These are phyloP conservation scores for Sander vitreus DNA, from an alignment of 2,113 vertebrate genomes.

Conservation along the genomic window DNA sequence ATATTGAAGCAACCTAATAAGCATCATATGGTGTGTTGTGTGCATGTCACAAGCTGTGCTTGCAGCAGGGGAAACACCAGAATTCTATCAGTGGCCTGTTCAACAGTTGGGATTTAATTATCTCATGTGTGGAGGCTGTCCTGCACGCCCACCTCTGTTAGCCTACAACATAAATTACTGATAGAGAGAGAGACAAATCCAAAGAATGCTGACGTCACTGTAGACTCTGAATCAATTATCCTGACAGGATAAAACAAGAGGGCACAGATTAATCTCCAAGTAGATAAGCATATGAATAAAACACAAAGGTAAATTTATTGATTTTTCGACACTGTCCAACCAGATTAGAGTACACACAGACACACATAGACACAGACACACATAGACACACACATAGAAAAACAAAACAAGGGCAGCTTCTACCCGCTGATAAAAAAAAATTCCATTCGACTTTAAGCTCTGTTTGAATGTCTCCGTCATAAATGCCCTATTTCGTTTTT, in stretches of 20 bases:
- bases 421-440: not conserved
- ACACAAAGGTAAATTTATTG: constrained; percentile 21
- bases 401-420: not conserved
- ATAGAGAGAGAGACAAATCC: constrained; percentile 4
- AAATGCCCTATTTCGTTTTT: constrained; percentile 19
- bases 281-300: constrained; percentile 28
- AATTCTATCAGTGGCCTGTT: constrained; percentile 3
- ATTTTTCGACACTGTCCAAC: not conserved
- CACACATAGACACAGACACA: not conserved
- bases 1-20: constrained; percentile 7
- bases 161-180: constrained; percentile 28
- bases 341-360: not conserved
- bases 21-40: not conserved
- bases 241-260: constrained; percentile 27
- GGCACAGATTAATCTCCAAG: constrained; percentile 5
- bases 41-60: not conserved
- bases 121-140: not conserved
- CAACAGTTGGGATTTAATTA: constrained; percentile 39
- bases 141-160: constrained; percentile 31
- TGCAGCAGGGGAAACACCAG: constrained; percentile 7
- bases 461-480: not conserved
- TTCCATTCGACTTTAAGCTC: constrained; percentile 9
- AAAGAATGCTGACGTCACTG: constrained; percentile 26
- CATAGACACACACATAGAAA: not conserved
- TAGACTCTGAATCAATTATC: constrained; percentile 39